Base-by-base conservation (phyloP, 2,113 vertebrate species). In the Telmatochromis sp. region DNA sequence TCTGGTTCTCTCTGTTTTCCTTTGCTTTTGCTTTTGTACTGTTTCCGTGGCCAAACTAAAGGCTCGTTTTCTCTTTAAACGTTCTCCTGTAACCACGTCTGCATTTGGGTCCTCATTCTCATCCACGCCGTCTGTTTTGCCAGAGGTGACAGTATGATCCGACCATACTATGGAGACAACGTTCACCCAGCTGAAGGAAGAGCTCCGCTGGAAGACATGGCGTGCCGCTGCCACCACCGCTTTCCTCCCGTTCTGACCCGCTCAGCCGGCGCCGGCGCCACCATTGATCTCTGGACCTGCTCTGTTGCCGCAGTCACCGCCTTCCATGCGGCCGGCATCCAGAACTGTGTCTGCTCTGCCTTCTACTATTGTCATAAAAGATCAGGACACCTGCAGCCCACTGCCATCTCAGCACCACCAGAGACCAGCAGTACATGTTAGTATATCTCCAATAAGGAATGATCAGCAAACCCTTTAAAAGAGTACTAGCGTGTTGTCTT, bases 231-330 rank as follows among this genome's bases (percentile, higher is more conserved):
- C 54, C 23, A 57, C 54, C 23, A 3, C 54, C 4, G 7, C 54
- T 26, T 57, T 57, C 54, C 54, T 57, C 54, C 54, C 7, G 2
- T 57, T 28, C 7, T 26, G 54, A 57, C 54, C 54, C 2, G 7
- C 54, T 57, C 54, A 26, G 23, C 12, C 2, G 4, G 0, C 23
- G 12, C 54, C 3, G 7, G 7, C 2, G 4, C 54, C 54, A 28
- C 54, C 4, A 1, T 57, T 57, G 54, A 57, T 28, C 23, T 57
- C 23, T 3, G 1, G 23, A 57, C 55, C 55, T 15, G 13, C 55
- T 28, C 4, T 57, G 23, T 57, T 8, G 55, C 55, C 13, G 7
- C 55, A 26, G 23, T 15, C 55, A 28, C 54, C 12, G 2, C 54
- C 54, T 57, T 28, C 1, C 0, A 57, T 28, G 54, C 1, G 7